These are phyloP conservation scores for Pissodes strobi DNA, from an alignment of 1,140 invertebrate genomes.

Conservation along the genomic window DNA sequence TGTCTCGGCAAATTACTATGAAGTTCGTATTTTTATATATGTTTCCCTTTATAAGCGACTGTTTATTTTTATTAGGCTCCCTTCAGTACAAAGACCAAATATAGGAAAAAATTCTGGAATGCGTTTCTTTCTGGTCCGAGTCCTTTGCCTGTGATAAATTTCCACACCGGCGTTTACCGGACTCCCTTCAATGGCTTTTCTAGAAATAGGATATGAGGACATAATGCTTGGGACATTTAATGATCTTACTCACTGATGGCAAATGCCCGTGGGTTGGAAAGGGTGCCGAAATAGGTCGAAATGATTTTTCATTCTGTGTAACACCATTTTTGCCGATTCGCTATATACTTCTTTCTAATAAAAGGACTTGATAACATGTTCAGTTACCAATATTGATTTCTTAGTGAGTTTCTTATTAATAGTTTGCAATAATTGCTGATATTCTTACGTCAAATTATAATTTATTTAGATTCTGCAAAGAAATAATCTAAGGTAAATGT, in stretches of 20 bases:
- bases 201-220: slow-evolving; percentile 29
- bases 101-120: neutral
- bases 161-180: slow-evolving; percentile 17
- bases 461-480: too few relatives aligned
- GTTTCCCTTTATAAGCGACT: too few relatives aligned
- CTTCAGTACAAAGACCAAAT: neutral
- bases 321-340: neutral
- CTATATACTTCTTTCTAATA: too few relatives aligned
- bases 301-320: slow-evolving; percentile 6
- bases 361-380: too few relatives aligned
- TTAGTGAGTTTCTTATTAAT: too few relatives aligned
- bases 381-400: too few relatives aligned
- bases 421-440: too few relatives aligned
- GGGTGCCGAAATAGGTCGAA: slow-evolving; percentile 15
- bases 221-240: slow-evolving; percentile 31
- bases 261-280: slow-evolving; percentile 11
- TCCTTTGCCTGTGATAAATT: slow-evolving; percentile 19
- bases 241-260: slow-evolving; percentile 22
- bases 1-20: too few relatives aligned
- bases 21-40: too few relatives aligned
- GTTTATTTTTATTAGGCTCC: too few relatives aligned
- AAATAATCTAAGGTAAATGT: too few relatives aligned
- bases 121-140: neutral
- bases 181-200: slow-evolving; percentile 21
- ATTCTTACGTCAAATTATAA: too few relatives aligned